A percentile compares a stretch with the other conserved stretches of the same genome.
phyloP scores from a whole-genome alignment of 1,140 invertebrate species.

The Helicoverpa armigera region DNA sequence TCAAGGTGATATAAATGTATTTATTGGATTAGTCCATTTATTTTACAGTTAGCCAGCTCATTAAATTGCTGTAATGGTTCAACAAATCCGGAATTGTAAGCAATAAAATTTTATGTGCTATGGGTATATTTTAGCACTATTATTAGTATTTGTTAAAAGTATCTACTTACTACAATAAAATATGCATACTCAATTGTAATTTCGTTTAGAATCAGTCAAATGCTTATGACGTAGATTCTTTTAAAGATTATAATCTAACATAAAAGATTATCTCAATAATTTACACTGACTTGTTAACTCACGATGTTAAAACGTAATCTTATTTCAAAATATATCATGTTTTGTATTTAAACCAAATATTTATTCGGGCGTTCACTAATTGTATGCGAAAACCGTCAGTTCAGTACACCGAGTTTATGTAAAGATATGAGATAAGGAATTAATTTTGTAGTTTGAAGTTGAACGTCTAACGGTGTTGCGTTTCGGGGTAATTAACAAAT shows the following conservation, averaged over 20 bases:
- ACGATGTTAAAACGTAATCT: constrained; percentile 15
- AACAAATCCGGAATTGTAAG: constrained; percentile 7
- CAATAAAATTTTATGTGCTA: background rate
- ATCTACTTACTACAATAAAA: too few species aligned
- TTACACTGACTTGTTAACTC: constrained; percentile 51
- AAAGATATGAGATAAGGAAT: constrained; percentile 52
- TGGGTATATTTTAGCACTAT: background rate
- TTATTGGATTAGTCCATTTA: background rate
- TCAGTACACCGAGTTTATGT: constrained; percentile 34
- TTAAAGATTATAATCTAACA: background rate
- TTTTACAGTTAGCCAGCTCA: constrained; percentile 5
- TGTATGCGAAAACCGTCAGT: constrained; percentile 54
- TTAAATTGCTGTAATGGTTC: background rate
- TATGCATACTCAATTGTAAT: too few species aligned
- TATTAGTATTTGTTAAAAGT: background rate
- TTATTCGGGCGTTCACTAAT: constrained; percentile 51
- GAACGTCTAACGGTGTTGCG: constrained; percentile 47
- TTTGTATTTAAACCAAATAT: constrained; percentile 46
- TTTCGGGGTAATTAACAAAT: constrained; percentile 58
- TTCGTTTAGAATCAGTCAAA: too few species aligned
- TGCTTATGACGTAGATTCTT: background rate
- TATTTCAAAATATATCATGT: constrained; percentile 9
- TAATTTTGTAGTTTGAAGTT: constrained; percentile 50
- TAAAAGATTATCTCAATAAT: constrained; percentile 30
- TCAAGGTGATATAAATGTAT: background rate